Base-by-base conservation (phyloP, 2,888 invertebrate species). In the Psylliodes chrysocephalus region DNA sequence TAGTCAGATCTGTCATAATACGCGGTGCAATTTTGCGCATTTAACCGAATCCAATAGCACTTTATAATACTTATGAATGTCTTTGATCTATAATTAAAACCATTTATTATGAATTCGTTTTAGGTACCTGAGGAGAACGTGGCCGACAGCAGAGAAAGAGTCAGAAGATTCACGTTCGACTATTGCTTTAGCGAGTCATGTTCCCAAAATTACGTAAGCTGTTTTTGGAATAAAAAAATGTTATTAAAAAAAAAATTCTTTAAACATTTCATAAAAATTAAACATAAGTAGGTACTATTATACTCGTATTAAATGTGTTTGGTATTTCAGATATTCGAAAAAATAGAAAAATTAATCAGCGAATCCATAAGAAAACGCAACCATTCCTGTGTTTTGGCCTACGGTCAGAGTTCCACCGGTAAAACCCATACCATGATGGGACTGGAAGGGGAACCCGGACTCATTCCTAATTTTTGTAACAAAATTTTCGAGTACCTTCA, bases 401-500 rank as follows among this genome's bases (percentile, higher is more conserved):
- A 91, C 74, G 91, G 91, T 0, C 91, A 91, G 80, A 91, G 91
- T 72, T 88, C 91, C 0, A 89, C 91, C 0, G 91, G 91, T 18
- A 91, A 91, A 81, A 91, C 91, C 0, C 89, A 90, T 77, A 91
- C 91, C 6, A 91, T 91, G 91, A 89, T 91, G 87, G 91, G 91
- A 0, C 80, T 84, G 46, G 75, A 84, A 75, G 83, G 84, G 53
- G 83, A 85, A 76, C 85, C 84, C n/a, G 88, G 88, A 2, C 73
- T 88, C 10, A 86, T 85, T 51, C 87, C 87, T 10, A 79, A 85
- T 64, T 81, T 88, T 33, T 88, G 87, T 74, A 77, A 84, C 71
- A 82, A 82, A 40, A 76, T 87, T 46, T 87, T 87, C 69, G 76
- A 72, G 18, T 81, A 81, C 71, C 71, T 83, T 44, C 67, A 75